A percentile compares a stretch with the other conserved stretches of the same genome.
Evolutionary conservation across 2,797 vertebrate genomes (phyloP).

Genomic region (Sylvilagus floridanus): DNA sequence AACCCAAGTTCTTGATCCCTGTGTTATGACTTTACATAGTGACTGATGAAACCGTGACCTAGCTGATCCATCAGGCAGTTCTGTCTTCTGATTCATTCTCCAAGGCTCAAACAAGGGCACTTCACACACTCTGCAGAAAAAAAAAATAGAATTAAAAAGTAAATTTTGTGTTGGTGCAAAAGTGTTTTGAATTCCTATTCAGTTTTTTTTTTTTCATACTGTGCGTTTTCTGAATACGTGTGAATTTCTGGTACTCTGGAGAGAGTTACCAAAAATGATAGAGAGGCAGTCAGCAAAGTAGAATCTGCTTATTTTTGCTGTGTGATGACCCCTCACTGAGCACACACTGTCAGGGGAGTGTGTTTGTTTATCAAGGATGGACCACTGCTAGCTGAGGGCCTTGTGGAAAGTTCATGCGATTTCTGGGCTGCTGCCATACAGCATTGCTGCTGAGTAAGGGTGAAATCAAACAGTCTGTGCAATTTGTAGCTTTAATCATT

Average conservation of each 20-base stretch:
- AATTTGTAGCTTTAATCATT: background rate
- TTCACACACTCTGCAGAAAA: no score
- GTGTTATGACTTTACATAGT: background rate
- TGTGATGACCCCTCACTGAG: background rate
- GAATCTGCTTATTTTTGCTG: slow-evolving; percentile 33
- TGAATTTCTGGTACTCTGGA: background rate
- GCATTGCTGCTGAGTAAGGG: background rate
- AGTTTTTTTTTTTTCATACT: no score
- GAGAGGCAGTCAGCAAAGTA: background rate
- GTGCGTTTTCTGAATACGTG: background rate
- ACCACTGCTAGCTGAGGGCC: background rate
- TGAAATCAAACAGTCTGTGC: background rate
- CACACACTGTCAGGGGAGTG: background rate
- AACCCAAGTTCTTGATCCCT: background rate
- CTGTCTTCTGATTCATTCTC: background rate
- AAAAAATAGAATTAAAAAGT: no score
- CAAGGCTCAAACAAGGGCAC: background rate
- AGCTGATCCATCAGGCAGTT: background rate
- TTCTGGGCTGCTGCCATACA: background rate
- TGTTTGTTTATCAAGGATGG: slow-evolving; percentile 28
- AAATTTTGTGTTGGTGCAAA: no score
- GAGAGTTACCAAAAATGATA: background rate
- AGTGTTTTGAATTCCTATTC: no score
- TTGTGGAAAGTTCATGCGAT: background rate
- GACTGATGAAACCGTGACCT: background rate